A percentile compares a stretch with the other conserved stretches of the same genome.
Conservation (phyloP, 2,113 vertebrate species). For the Pao palembangensis region DNA sequence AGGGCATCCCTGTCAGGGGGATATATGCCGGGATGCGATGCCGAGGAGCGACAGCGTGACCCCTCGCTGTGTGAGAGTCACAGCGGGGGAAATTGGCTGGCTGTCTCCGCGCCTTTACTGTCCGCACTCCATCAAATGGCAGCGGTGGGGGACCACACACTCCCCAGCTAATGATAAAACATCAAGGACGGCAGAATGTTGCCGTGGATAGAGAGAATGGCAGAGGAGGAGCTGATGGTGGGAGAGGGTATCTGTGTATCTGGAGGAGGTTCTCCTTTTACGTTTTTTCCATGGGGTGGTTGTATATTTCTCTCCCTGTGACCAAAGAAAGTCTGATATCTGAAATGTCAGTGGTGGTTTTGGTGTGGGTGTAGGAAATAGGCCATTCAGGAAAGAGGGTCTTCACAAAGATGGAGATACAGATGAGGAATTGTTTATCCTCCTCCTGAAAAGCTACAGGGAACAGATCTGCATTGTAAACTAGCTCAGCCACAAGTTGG, state of each 20-base stretch:
- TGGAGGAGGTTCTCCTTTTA: constrained; percentile 60
- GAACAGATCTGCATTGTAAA: not conserved
- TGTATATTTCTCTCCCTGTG: constrained; percentile 61
- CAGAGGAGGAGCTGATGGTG: constrained; percentile 50
- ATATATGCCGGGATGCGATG: constrained; percentile 52
- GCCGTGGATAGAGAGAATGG: constrained; percentile 59
- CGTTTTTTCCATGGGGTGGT: constrained; percentile 63
- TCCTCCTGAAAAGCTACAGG: constrained; percentile 56
- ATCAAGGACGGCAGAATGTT: constrained; percentile 76
- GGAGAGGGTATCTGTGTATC: constrained; percentile 61
- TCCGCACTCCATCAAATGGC: constrained; percentile 78
- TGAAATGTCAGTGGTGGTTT: constrained; percentile 69
- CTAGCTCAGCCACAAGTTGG: not conserved
- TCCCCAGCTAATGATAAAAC: constrained; percentile 80
- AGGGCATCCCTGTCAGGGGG: constrained; percentile 61
- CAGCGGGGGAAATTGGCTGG: constrained; percentile 77
- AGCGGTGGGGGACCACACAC: constrained; percentile 77
- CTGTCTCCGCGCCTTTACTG: constrained; percentile 76
- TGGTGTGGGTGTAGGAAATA: constrained; percentile 67
- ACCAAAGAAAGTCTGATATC: constrained; percentile 71
- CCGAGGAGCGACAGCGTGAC: constrained; percentile 61
- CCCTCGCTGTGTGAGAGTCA: constrained; percentile 71
- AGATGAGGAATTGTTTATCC: constrained; percentile 61
- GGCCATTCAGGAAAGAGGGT: constrained; percentile 73
- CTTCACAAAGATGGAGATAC: constrained; percentile 72